Conservation (phyloP, 2,888 invertebrate species). For the Bhutanitis thaidina region DNA sequence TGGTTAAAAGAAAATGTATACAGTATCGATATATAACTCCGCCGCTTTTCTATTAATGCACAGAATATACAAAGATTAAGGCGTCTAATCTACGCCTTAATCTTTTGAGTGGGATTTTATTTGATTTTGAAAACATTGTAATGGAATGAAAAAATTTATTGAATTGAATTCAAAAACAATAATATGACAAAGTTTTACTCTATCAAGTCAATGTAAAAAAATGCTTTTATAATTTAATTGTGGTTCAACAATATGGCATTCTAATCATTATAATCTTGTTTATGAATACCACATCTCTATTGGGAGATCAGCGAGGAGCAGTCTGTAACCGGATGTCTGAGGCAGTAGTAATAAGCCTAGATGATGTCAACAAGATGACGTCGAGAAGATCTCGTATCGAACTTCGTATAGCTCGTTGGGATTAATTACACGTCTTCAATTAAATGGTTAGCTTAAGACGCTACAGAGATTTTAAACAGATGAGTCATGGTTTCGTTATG, state of each 20-base stretch:
- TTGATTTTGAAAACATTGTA: too few species aligned
- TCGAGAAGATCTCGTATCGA: constrained; percentile 36
- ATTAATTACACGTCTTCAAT: constrained; percentile 17
- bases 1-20: too few species aligned
- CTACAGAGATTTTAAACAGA: constrained; percentile 3
- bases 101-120: too few species aligned
- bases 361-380: constrained; percentile 72
- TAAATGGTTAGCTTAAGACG: constrained; percentile 8
- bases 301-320: constrained; percentile 40
- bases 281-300: constrained; percentile 23
- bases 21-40: too few species aligned
- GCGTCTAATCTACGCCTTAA: too few species aligned
- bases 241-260: constrained; percentile 3
- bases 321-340: constrained; percentile 56
- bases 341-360: constrained; percentile 36
- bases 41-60: too few species aligned
- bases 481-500: constrained; percentile 9
- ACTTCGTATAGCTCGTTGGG: constrained; percentile 22
- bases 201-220: too few species aligned
- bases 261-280: constrained; percentile 19
- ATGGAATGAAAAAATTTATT: too few species aligned
- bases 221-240: constrained; percentile 8
- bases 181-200: too few species aligned
- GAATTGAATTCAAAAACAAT: too few species aligned
- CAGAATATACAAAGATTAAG: too few species aligned